Percentiles rank a stretch among this genome's conserved stretches.
These are phyloP conservation scores for Aphidius gifuensis DNA, from an alignment of 1,140 invertebrate species.

Conservation along the genomic window DNA sequence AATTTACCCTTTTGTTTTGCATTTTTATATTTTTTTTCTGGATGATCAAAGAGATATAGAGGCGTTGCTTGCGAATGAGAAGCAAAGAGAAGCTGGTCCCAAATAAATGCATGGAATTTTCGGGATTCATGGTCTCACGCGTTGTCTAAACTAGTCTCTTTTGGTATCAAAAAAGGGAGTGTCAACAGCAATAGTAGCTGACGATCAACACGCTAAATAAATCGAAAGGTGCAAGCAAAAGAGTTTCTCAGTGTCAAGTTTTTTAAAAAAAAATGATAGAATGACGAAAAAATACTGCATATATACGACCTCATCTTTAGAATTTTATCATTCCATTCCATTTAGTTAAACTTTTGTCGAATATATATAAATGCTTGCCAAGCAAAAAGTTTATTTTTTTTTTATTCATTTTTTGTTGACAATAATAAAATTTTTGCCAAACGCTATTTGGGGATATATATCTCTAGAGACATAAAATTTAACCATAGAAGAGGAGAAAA, in stretches of 20 bases:
- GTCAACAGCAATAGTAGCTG: background rate
- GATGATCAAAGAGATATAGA: constrained; percentile 11
- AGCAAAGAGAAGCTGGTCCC: constrained; percentile 5
- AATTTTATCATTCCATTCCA: constrained; percentile 27
- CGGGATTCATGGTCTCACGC: constrained; percentile 2
- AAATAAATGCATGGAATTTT: constrained; percentile 10
- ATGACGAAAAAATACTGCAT: constrained; percentile 1
- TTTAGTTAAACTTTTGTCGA: constrained; percentile 8
- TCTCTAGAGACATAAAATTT: too few species aligned
- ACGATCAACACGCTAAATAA: constrained; percentile 17
- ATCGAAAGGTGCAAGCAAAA: constrained; percentile 14
- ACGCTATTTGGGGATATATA: too few species aligned
- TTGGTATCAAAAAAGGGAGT: background rate
- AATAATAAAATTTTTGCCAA: too few species aligned
- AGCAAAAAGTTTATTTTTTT: background rate
- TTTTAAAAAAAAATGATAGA: background rate
- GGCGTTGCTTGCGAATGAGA: constrained; percentile 1
- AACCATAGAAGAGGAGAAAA: background rate
- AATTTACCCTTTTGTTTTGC: constrained; percentile 11
- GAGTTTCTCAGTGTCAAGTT: background rate
- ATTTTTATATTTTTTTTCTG: background rate
- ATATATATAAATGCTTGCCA: background rate
- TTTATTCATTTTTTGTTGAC: too few species aligned
- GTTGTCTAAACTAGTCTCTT: background rate
- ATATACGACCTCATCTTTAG: constrained; percentile 1